These are phyloP conservation scores for Varanus salvator DNA, from an alignment of 2,113 vertebrate species.

Conservation along the genomic window DNA sequence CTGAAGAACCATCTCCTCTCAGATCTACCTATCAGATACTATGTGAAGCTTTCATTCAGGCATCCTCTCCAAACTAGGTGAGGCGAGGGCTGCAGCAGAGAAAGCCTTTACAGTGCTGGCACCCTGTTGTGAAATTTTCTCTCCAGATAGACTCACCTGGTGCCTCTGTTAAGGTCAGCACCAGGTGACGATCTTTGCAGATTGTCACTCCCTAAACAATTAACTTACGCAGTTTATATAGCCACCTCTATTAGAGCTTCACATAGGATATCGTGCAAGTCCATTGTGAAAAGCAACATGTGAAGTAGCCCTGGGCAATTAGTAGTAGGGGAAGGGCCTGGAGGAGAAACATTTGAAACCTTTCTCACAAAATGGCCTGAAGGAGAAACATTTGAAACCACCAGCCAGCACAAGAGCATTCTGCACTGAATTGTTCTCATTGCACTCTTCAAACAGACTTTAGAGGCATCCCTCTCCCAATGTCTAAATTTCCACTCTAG, in stretches of 20 bases:
- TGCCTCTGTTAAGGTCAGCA: too few species aligned
- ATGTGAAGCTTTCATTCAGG: too few species aligned
- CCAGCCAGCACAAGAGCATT: background rate
- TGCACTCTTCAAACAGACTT: constrained; percentile 63
- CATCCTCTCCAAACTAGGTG: too few species aligned
- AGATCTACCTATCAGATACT: too few species aligned
- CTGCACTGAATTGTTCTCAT: constrained; percentile 36
- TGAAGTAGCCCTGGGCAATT: background rate
- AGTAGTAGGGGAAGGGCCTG: background rate
- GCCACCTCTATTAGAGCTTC: background rate
- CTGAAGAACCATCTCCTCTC: too few species aligned
- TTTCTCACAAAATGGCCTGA: background rate
- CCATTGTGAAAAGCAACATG: background rate
- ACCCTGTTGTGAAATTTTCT: too few species aligned
- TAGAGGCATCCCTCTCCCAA: constrained; percentile 58
- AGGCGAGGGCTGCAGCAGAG: too few species aligned
- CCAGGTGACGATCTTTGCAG: too few species aligned
- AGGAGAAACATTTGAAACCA: background rate
- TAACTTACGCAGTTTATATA: too few species aligned
- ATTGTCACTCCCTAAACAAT: too few species aligned
- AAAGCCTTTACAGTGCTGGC: too few species aligned
- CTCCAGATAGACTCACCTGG: too few species aligned
- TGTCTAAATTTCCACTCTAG: constrained; percentile 53
- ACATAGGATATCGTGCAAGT: background rate
- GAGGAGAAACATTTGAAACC: background rate